Conservation (phyloP, 2,888 invertebrate species). For the Eilema depressum region DNA sequence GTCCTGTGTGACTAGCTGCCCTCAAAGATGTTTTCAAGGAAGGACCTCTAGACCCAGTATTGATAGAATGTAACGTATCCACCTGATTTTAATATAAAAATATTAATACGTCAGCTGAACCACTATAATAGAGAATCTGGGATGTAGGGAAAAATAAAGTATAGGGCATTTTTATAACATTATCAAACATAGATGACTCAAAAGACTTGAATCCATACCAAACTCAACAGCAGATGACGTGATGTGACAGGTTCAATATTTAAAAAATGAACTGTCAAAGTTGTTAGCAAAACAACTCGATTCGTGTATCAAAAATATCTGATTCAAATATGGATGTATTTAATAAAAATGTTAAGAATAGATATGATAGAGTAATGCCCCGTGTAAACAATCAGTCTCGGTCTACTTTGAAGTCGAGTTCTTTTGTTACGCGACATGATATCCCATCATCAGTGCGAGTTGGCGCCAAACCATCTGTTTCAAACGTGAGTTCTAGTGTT, state of each 20-base stretch:
- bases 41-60: too few species aligned
- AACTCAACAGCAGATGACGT: background rate
- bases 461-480: conserved; percentile 77
- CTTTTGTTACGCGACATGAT: conserved; percentile 72
- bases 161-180: too few species aligned
- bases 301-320: conserved; percentile 17
- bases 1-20: too few species aligned
- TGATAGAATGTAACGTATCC: too few species aligned
- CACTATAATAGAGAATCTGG: too few species aligned
- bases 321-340: conserved; percentile 56
- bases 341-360: conserved; percentile 51
- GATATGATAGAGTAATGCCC: conserved; percentile 78
- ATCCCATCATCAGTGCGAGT: conserved; percentile 60
- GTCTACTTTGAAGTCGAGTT: conserved; percentile 61
- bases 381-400: conserved; percentile 66
- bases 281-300: conserved; percentile 45
- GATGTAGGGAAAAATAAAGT: too few species aligned
- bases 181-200: too few species aligned
- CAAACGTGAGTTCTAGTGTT: conserved; percentile 65
- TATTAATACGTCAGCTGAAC: too few species aligned
- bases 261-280: conserved; percentile 14
- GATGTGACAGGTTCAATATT: background rate
- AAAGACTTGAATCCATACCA: background rate
- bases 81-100: too few species aligned
- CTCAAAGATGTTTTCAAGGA: too few species aligned